Conservation (phyloP, 1,140 invertebrate species). For the Musca domestica region DNA sequence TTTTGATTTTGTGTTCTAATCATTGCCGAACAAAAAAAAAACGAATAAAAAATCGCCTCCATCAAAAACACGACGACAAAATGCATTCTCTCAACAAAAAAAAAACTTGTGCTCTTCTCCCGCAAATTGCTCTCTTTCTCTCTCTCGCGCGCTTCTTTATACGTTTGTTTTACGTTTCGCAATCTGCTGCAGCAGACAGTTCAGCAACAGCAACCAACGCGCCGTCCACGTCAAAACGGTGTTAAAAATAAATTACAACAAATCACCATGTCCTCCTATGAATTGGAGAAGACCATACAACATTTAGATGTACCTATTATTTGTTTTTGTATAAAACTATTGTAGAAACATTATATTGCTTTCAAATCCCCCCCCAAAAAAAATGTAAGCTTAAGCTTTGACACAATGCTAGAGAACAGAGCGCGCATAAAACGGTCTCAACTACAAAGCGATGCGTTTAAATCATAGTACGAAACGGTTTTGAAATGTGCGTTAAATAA, state of each 20-base stretch:
- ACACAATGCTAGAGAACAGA: background rate
- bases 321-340: conserved; percentile 43
- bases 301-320: conserved; percentile 33
- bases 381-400: conserved; percentile 8
- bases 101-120: no score
- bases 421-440: no score
- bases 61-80: no score
- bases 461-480: no score
- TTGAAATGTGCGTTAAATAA: no score
- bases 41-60: no score
- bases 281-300: conserved; percentile 36
- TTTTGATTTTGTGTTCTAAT: background rate
- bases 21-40: no score
- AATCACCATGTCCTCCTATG: conserved; percentile 30
- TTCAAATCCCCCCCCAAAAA: conserved; percentile 32
- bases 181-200: conserved; percentile 1
- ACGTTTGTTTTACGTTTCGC: conserved; percentile 27
- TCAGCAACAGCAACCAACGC: background rate
- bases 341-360: conserved; percentile 38
- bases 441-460: no score
- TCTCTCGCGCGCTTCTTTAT: conserved; percentile 30
- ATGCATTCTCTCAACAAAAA: no score
- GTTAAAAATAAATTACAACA: conserved; percentile 26
- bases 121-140: no score
- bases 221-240: conserved; percentile 25